Conservation (phyloP, 2,888 invertebrate species). For the Zaprionus lineosus region DNA sequence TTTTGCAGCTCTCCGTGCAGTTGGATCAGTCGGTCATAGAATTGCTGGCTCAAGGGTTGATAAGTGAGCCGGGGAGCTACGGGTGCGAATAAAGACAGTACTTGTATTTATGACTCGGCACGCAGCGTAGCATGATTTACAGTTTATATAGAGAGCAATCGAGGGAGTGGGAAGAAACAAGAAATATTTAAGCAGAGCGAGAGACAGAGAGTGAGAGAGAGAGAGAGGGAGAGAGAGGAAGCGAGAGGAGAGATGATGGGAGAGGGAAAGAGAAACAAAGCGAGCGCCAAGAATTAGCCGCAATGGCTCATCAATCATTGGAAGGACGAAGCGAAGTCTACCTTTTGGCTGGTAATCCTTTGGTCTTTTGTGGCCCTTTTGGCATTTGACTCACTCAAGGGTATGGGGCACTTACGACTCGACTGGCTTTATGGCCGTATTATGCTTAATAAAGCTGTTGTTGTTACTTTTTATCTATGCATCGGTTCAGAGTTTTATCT, state of each 20-base stretch:
- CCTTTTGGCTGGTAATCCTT: slow-evolving; percentile 50
- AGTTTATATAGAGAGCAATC: slow-evolving; percentile 71
- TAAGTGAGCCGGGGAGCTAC: neutral
- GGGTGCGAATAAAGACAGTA: slow-evolving; percentile 36
- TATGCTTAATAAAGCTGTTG: slow-evolving; percentile 72
- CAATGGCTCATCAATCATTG: slow-evolving; percentile 72
- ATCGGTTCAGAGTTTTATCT: slow-evolving; percentile 64
- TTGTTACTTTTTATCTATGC: slow-evolving; percentile 51
- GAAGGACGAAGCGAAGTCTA: slow-evolving; percentile 6
- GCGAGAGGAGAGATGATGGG: no score
- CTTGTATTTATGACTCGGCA: slow-evolving; percentile 75
- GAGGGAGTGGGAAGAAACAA: no score
- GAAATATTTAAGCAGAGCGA: no score
- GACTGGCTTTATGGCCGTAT: slow-evolving; percentile 72
- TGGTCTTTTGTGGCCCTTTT: slow-evolving; percentile 17
- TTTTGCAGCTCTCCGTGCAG: slow-evolving; percentile 37
- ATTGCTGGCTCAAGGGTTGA: neutral
- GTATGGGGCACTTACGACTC: slow-evolving; percentile 41
- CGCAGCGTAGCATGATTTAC: slow-evolving; percentile 71
- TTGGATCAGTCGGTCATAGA: slow-evolving; percentile 15
- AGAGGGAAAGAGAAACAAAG: no score
- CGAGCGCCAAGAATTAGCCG: slow-evolving; percentile 74
- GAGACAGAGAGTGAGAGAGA: no score
- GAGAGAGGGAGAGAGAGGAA: no score
- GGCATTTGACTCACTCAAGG: neutral